Conservation (phyloP, 1,140 invertebrate species). For the Olivierus martensii region DNA sequence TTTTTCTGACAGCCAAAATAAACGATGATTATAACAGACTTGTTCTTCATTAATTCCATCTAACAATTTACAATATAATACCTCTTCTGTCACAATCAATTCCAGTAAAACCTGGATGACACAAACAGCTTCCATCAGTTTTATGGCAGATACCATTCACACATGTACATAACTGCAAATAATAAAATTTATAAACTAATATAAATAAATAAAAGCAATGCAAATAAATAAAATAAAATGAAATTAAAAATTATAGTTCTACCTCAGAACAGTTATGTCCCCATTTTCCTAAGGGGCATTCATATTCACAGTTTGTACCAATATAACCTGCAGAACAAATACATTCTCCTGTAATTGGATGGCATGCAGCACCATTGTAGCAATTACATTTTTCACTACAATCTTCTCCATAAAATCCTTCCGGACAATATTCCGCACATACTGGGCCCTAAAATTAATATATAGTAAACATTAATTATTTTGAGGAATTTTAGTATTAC, state of each 20-base stretch:
- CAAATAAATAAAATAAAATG: conserved; percentile 21
- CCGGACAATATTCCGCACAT: conserved; percentile 2
- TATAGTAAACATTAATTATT: too few relatives aligned
- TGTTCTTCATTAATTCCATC: too few relatives aligned
- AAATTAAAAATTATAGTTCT: conserved; percentile 54
- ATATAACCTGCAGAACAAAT: conserved; percentile 9
- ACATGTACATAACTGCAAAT: neutral
- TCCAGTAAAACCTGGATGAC: conserved; percentile 9
- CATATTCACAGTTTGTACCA: conserved; percentile 39
- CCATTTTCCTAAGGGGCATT: conserved; percentile 54
- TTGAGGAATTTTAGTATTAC: too few relatives aligned
- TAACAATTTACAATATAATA: neutral
- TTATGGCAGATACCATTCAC: neutral
- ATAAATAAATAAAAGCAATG: neutral
- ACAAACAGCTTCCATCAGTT: conserved; percentile 18
- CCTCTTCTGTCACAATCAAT: neutral
- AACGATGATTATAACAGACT: too few relatives aligned
- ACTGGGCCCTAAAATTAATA: neutral
- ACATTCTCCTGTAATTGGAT: conserved; percentile 52
- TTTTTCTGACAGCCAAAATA: too few relatives aligned
- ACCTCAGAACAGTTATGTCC: conserved; percentile 51
- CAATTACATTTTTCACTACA: conserved; percentile 55
- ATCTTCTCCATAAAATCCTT: conserved; percentile 3
- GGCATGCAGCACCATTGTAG: conserved; percentile 65
- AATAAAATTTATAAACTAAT: too few relatives aligned